Percentiles rank a stretch among this genome's conserved stretches.
Conservation (phyloP, 2,113 vertebrate genomes). For the Oreochromis aureus region DNA sequence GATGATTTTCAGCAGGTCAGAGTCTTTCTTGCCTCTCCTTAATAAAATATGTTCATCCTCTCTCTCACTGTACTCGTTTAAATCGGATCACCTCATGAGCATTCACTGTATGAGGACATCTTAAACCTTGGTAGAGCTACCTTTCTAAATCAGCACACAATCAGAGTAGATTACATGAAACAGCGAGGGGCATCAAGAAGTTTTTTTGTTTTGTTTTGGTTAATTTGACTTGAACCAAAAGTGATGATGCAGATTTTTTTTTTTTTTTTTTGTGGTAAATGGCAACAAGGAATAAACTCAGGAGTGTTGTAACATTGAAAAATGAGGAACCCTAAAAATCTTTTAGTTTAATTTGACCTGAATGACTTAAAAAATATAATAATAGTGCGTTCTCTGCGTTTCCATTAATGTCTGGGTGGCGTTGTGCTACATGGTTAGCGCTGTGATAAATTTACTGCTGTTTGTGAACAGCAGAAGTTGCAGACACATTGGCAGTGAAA, state of each 20-base stretch:
- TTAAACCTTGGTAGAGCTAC: not conserved
- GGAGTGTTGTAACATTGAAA: not conserved
- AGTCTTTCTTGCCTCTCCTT: too few species aligned
- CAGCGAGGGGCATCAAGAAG: accelerated
- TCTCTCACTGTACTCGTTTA: too few species aligned
- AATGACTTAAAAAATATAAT: not conserved
- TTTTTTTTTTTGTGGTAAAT: not conserved
- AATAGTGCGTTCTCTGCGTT: not conserved
- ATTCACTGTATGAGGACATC: too few species aligned
- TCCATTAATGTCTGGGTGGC: not conserved
- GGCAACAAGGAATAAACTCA: not conserved
- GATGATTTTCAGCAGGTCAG: too few species aligned
- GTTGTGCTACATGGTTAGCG: not conserved
- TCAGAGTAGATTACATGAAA: not conserved
- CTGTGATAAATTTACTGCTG: not conserved
- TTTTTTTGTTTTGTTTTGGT: not conserved
- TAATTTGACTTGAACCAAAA: not conserved
- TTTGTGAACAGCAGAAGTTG: not conserved
- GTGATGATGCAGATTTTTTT: not conserved
- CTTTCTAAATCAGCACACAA: not conserved
- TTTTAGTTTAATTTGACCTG: not conserved
- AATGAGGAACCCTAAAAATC: not conserved
- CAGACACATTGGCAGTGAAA: not conserved
- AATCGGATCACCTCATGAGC: too few species aligned
- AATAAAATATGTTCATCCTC: too few species aligned